Evolutionary conservation across 2,797 vertebrate genomes (phyloP).

Genomic region (Lithobates sylvaticus): DNA sequence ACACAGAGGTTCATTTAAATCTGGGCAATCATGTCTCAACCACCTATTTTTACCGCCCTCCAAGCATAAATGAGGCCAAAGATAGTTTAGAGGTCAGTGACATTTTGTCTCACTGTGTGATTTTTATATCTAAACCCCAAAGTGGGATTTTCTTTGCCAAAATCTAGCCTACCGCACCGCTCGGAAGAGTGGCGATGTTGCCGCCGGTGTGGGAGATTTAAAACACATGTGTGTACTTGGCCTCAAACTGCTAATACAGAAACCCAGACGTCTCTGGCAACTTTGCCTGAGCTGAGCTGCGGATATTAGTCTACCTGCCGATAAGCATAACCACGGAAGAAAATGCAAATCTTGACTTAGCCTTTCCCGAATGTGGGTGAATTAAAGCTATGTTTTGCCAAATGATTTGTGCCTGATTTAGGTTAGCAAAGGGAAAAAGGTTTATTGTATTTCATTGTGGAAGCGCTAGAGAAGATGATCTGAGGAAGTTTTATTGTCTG

Average conservation of each 20-base stretch:
- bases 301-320: constrained; percentile 7
- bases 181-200: background rate
- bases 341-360: constrained; percentile 59
- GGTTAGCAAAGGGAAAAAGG: constrained; percentile 59
- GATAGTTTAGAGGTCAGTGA: too few species aligned
- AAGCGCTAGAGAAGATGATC: constrained; percentile 32
- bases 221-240: background rate
- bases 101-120: too few species aligned
- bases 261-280: background rate
- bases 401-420: constrained; percentile 59
- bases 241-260: background rate
- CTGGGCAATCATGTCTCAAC: too few species aligned
- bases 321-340: constrained; percentile 36
- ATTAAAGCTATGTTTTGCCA: constrained; percentile 59
- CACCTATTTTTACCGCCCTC: too few species aligned
- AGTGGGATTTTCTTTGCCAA: too few species aligned
- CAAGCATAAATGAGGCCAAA: too few species aligned
- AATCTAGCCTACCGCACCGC: background rate
- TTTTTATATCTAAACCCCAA: too few species aligned
- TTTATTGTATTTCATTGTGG: constrained; percentile 62
- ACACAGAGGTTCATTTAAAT: too few species aligned
- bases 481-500: constrained; percentile 53
- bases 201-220: background rate
- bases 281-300: background rate
- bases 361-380: constrained; percentile 52